Percentiles rank a stretch among this genome's conserved stretches.
phyloP scores from a whole-genome alignment of 2,113 vertebrate species.

The Toxotes jaculatrix region DNA sequence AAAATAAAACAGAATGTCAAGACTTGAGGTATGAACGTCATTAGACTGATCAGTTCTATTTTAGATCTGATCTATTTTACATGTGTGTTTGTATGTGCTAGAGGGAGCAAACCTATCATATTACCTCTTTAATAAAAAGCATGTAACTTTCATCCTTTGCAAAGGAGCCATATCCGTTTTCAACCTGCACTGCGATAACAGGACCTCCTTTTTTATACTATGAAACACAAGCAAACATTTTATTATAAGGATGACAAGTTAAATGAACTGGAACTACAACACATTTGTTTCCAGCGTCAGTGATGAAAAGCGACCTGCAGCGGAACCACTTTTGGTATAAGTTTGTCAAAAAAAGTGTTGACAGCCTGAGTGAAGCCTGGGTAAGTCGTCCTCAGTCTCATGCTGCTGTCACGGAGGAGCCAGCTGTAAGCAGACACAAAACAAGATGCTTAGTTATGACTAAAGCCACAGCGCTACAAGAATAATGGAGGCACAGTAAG shows the following conservation, averaged over 20 bases:
- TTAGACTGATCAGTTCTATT: not conserved
- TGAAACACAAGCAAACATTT: slow-evolving; percentile 34
- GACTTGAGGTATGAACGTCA: not conserved
- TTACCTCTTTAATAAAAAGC: slow-evolving; percentile 91
- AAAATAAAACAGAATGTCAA: slow-evolving; percentile 37
- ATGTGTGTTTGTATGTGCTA: not conserved
- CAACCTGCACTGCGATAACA: slow-evolving; percentile 95
- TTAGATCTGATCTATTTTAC: not conserved
- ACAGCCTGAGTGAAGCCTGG: slow-evolving; percentile 90
- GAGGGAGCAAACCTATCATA: not conserved
- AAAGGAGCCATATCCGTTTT: slow-evolving; percentile 94
- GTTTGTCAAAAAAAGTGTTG: slow-evolving; percentile 86
- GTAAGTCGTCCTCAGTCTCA: slow-evolving; percentile 91
- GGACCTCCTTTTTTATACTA: slow-evolving; percentile 95
- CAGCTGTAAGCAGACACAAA: slow-evolving; percentile 82
- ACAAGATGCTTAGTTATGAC: slow-evolving; percentile 6
- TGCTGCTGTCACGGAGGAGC: slow-evolving; percentile 89
- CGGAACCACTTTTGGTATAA: slow-evolving; percentile 88
- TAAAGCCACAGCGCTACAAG: slow-evolving; percentile 12
- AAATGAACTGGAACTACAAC: not conserved
- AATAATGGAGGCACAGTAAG: slow-evolving; percentile 21
- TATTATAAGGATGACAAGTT: not conserved
- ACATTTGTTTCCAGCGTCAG: not conserved
- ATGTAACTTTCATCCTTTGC: slow-evolving; percentile 90
- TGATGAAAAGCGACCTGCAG: slow-evolving; percentile 86